Conservation (phyloP, 2,113 vertebrate genomes). For the Scolopax mira region DNA sequence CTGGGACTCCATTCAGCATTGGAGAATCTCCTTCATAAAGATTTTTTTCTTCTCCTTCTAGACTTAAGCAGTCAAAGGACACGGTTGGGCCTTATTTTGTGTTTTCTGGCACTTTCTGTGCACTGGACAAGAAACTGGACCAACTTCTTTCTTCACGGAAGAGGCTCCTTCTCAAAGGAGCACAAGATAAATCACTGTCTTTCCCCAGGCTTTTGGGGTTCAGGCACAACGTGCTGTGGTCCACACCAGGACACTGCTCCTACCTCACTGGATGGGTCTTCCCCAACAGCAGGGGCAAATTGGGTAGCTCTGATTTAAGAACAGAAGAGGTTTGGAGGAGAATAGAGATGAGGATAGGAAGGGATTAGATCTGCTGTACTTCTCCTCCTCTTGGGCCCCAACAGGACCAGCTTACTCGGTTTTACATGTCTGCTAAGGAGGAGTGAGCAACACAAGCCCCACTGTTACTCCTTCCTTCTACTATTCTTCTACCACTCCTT, state of each 20-base stretch:
- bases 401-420: not conserved
- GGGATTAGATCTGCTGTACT: not conserved
- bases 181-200: not conserved
- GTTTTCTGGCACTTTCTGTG: not conserved
- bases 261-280: not conserved
- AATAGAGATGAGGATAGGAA: not conserved
- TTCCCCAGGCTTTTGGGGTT: not conserved
- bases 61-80: not conserved
- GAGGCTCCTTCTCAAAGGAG: not conserved
- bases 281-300: rapidly evolving
- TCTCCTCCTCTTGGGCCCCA: not conserved
- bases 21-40: not conserved
- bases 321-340: not conserved
- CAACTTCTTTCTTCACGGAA: not conserved
- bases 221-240: not conserved
- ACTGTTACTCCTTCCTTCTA: not conserved
- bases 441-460: not conserved
- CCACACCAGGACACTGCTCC: rapidly evolving
- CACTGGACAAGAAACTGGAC: not conserved
- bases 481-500: too few relatives aligned
- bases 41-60: not conserved
- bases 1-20: not conserved
- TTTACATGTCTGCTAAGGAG: not conserved
- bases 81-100: not conserved
- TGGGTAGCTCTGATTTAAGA: not conserved